These are phyloP conservation scores for Ophion obscuratus DNA, from an alignment of 2,888 invertebrate genomes.

Conservation along the genomic window DNA sequence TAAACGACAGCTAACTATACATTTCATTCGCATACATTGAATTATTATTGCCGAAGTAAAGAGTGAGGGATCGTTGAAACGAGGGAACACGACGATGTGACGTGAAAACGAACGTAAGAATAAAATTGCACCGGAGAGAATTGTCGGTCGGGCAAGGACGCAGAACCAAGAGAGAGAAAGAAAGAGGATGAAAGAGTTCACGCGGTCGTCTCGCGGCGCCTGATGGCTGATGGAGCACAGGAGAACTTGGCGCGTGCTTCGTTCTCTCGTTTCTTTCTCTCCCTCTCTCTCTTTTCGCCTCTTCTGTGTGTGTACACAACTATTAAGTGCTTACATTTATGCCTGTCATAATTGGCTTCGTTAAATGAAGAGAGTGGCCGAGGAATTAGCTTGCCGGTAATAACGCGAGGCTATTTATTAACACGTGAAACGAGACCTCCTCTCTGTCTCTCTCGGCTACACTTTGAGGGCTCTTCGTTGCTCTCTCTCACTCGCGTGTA, in stretches of 20 bases:
- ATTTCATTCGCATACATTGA: slow-evolving; percentile 30
- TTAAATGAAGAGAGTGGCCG: slow-evolving; percentile 82
- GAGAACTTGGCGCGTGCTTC: slow-evolving; percentile 60
- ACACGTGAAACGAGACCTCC: slow-evolving; percentile 80
- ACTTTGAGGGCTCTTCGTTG: slow-evolving; percentile 5
- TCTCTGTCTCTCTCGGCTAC: slow-evolving; percentile 18
- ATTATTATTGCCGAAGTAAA: slow-evolving; percentile 22
- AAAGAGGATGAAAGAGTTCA: slow-evolving; percentile 37
- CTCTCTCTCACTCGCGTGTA: slow-evolving; percentile 28
- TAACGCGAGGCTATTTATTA: slow-evolving; percentile 82
- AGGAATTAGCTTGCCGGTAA: slow-evolving; percentile 83
- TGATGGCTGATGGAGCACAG: slow-evolving; percentile 49
- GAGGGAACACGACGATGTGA: slow-evolving; percentile 8
- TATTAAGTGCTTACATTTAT: slow-evolving; percentile 83
- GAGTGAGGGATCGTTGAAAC: slow-evolving; percentile 4
- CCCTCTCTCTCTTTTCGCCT: slow-evolving; percentile 36
- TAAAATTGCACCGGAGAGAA: slow-evolving; percentile 47
- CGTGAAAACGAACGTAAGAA: slow-evolving; percentile 48
- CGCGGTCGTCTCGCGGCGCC: slow-evolving; percentile 54
- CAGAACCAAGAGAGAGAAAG: slow-evolving; percentile 17
- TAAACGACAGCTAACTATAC: neutral
- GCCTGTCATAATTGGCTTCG: slow-evolving; percentile 83
- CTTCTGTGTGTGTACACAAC: slow-evolving; percentile 78
- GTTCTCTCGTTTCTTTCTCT: slow-evolving; percentile 17
- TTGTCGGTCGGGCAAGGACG: slow-evolving; percentile 46